Conservation (phyloP, 2,888 invertebrate species). For the Mythimna ferrago region DNA sequence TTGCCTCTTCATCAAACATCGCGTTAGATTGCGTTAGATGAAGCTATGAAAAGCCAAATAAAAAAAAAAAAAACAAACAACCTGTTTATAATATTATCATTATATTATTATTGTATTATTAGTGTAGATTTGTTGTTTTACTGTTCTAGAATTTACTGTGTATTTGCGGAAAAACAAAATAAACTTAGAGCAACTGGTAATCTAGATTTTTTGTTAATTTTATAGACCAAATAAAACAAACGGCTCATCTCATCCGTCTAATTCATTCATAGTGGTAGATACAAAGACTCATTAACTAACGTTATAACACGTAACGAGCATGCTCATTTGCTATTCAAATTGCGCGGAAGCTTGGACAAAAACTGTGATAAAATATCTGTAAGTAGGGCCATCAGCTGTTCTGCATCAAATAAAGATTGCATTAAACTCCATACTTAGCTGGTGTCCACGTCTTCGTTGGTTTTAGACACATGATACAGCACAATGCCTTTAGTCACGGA, state of each 20-base stretch:
- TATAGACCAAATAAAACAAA: not conserved
- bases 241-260: not conserved
- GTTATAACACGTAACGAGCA: conserved; percentile 43
- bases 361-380: conserved; percentile 17
- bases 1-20: too few species aligned
- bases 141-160: not conserved
- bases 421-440: too few species aligned
- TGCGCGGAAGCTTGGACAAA: conserved; percentile 33
- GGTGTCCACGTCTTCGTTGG: too few species aligned
- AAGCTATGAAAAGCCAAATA: too few species aligned
- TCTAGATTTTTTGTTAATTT: not conserved
- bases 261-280: conserved; percentile 9
- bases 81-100: too few species aligned
- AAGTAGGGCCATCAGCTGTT: not conserved
- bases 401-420: not conserved
- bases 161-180: not conserved
- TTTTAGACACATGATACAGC: too few species aligned
- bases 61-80: too few species aligned
- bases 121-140: too few species aligned
- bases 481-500: too few species aligned
- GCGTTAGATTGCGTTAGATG: too few species aligned
- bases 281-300: conserved; percentile 29
- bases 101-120: too few species aligned
- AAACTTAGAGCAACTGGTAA: not conserved
- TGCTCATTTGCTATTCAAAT: conserved; percentile 28